These are phyloP conservation scores for Tupaia tana DNA, from an alignment of 2,113 vertebrate genomes.

Conservation along the genomic window DNA sequence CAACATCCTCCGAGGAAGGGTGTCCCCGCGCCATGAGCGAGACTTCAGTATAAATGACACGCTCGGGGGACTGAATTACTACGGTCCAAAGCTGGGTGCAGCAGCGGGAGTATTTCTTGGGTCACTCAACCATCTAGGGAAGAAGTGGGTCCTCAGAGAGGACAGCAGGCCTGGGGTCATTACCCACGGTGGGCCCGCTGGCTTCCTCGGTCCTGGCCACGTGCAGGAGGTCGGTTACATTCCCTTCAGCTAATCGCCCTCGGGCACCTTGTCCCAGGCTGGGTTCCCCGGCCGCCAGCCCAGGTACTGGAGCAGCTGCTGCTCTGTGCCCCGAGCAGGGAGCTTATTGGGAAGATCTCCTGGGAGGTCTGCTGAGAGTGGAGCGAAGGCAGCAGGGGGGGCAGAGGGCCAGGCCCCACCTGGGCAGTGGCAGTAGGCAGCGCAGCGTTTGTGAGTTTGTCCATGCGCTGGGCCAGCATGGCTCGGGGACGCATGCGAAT, in stretches of 20 bases:
- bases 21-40: neutral
- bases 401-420: neutral
- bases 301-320: no score
- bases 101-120: neutral
- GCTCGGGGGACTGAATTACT: neutral
- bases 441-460: accelerated
- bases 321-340: neutral
- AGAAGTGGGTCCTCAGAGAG: neutral
- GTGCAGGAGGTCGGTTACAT: neutral
- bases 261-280: neutral
- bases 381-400: neutral
- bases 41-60: neutral
- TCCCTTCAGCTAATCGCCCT: accelerated
- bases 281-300: neutral
- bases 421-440: neutral
- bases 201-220: no score
- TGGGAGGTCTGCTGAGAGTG: neutral
- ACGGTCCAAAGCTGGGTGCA: neutral
- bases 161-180: neutral
- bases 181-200: neutral
- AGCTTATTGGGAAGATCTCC: accelerated
- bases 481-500: neutral
- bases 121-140: neutral
- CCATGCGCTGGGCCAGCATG: accelerated
- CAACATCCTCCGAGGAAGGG: no score